phyloP scores from a whole-genome alignment of 2,797 vertebrate genomes.

The Notamacropus eugenii region DNA sequence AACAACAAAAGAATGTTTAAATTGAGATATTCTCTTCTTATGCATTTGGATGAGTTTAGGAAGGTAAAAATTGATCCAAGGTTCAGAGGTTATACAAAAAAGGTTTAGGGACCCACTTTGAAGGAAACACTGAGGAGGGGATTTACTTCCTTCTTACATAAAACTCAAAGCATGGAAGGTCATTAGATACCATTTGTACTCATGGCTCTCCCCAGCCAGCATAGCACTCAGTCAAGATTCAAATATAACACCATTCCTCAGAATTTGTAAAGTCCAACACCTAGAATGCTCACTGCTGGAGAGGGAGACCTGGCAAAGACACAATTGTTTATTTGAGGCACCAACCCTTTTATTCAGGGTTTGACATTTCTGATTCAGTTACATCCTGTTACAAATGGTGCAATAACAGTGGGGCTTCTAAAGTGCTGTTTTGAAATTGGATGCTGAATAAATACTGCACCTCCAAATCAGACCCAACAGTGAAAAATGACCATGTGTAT shows the following conservation, averaged over 20 bases:
- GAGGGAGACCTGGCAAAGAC: not conserved
- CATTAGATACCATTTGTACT: not conserved
- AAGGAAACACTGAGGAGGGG: not conserved
- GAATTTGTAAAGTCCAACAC: not conserved
- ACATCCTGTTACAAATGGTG: slow-evolving; percentile 7
- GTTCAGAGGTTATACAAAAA: not conserved
- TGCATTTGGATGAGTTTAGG: slow-evolving; percentile 8
- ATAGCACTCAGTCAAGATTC: not conserved
- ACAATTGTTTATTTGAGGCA: slow-evolving; percentile 19
- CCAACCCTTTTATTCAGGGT: slow-evolving; percentile 1
- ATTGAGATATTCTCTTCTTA: not conserved
- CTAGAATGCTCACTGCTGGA: not conserved
- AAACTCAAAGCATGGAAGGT: not conserved
- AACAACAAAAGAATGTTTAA: not conserved
- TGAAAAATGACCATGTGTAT: not conserved
- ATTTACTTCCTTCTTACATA: not conserved
- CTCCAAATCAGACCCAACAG: not conserved
- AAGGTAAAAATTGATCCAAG: not conserved
- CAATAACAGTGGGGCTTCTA: not conserved
- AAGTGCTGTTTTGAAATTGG: not conserved
- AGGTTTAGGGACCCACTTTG: not conserved
- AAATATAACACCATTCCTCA: slow-evolving; percentile 8
- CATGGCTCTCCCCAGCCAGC: not conserved
- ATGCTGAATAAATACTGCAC: slow-evolving; percentile 9
- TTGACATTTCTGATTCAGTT: slow-evolving; percentile 13